Evolutionary conservation across 2,113 vertebrate species (phyloP), one percentile per base, ranked within the genome.

Genomic region (Halcyon malimbica): DNA sequence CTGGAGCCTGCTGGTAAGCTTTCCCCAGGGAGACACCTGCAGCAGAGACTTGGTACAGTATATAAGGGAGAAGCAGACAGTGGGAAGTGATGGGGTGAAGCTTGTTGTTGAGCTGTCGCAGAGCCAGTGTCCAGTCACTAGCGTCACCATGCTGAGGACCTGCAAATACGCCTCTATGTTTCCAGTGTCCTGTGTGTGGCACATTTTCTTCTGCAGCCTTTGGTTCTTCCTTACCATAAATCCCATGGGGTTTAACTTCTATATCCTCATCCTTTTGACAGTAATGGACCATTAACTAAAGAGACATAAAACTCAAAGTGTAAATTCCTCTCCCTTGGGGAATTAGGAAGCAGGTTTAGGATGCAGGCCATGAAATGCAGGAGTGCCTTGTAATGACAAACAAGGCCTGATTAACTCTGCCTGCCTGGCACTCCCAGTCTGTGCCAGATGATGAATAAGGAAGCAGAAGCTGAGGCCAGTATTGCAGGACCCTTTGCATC

Each of bases 221-320:
- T 69, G 68, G 50, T 62, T 86, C 53, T 83, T 93, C 89, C 78
- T 77, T 73, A 79, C 57, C n/a, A 16, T 96, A 96, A 97, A 94
- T 97, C 94, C 87, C 86, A 62, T 82, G 81, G 93, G 93, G 82
- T 96, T 97, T 96, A 91, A 96, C 93, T 95, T 93, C 90, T 42
- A 90, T 75, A 90, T 69, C 67, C 97, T 81, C 83, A 97, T 96
- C 94, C 96, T 95, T 95, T 94, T 96, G 97, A 97, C 96, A 97
- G 94, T 97, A 97, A 97, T 97, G 96, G 96, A 77, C 97, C 96
- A 96, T 97, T 97, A 97, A 96, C 94, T 94, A 93, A 97, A 71
- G 86, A 93, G 95, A 96, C 87, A 96, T 95, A 96, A 97, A 97
- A 97, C 59, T 78, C 90, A 29, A 96, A 96, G 95, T 90, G 94